These are phyloP conservation scores for Saturnia japonica DNA, from an alignment of 2,888 invertebrate species.

Conservation along the genomic window DNA sequence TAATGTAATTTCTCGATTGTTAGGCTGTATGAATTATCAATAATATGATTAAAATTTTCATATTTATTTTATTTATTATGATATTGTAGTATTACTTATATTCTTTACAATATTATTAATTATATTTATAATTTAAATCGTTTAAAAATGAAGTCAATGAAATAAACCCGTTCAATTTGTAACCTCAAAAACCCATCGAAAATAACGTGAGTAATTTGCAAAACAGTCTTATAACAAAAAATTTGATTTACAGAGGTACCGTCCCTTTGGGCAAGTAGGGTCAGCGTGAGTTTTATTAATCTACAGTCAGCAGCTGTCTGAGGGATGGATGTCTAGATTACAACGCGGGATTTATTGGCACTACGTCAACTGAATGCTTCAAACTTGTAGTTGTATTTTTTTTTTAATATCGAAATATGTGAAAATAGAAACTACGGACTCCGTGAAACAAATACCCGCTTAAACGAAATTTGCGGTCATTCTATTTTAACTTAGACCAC, in stretches of 20 bases:
- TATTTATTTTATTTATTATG: too few relatives aligned
- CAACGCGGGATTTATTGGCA: constrained; percentile 35
- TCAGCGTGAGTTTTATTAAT: constrained; percentile 38
- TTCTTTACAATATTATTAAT: not conserved
- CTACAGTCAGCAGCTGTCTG: constrained; percentile 37
- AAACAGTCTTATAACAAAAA: constrained; percentile 33
- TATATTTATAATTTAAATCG: not conserved
- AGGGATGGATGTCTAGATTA: constrained; percentile 33
- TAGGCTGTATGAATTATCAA: too few relatives aligned
- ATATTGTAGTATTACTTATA: too few relatives aligned
- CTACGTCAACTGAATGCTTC: constrained; percentile 30
- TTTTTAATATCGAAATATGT: too few relatives aligned
- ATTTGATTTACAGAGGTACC: constrained; percentile 34
- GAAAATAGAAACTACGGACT: not conserved
- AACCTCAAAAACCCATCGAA: not conserved
- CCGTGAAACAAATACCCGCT: not conserved
- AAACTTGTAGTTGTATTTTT: constrained; percentile 11
- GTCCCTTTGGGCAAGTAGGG: constrained; percentile 30
- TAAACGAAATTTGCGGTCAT: too few relatives aligned
- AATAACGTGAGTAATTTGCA: constrained; percentile 29
- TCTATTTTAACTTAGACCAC: too few relatives aligned
- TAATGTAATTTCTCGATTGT: too few relatives aligned
- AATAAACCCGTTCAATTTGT: not conserved
- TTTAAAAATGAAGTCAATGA: not conserved
- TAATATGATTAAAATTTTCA: too few relatives aligned